Evolutionary conservation across 64 coral and sea anemone genomes (phyloP).

Genomic region (Montipora foliosa): DNA sequence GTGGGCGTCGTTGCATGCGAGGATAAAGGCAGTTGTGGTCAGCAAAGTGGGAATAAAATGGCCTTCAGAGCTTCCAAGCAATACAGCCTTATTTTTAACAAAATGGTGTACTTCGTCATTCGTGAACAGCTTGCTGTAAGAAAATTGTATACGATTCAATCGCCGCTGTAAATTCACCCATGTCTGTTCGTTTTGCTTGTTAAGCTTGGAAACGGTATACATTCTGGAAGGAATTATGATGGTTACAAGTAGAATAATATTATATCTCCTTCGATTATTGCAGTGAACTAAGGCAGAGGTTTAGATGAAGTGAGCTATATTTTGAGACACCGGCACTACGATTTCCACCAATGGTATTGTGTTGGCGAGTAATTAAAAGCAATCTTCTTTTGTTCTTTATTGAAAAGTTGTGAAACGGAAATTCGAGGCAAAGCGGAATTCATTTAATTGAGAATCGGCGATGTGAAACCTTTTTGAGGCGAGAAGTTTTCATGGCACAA

Average conservation of each 20-base stretch:
- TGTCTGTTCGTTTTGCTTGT: slow-evolving; percentile 22
- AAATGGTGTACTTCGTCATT: background rate
- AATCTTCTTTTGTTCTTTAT: slow-evolving; percentile 9
- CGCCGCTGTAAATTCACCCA: slow-evolving; percentile 6
- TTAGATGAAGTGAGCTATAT: background rate
- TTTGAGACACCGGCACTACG: background rate
- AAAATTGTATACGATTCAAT: slow-evolving; percentile 5
- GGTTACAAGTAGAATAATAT: background rate
- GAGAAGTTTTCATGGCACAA: slow-evolving; percentile 12
- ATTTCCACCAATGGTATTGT: background rate
- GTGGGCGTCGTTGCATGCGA: background rate
- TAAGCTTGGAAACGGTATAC: background rate
- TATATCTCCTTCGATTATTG: background rate
- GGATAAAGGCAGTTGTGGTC: slow-evolving; percentile 20
- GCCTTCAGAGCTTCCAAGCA: background rate
- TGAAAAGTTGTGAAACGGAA: slow-evolving; percentile 15
- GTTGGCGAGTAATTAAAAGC: background rate
- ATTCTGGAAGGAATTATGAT: slow-evolving; percentile 15
- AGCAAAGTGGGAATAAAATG: slow-evolving; percentile 25
- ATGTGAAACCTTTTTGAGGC: background rate
- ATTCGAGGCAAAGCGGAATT: slow-evolving; percentile 8
- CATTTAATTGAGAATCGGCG: background rate
- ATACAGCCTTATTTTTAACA: slow-evolving; percentile 21
- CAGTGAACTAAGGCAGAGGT: slow-evolving; percentile 13
- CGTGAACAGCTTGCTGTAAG: background rate